Base-by-base conservation (phyloP, 1,140 invertebrate species). In the Harpegnathos saltator region DNA sequence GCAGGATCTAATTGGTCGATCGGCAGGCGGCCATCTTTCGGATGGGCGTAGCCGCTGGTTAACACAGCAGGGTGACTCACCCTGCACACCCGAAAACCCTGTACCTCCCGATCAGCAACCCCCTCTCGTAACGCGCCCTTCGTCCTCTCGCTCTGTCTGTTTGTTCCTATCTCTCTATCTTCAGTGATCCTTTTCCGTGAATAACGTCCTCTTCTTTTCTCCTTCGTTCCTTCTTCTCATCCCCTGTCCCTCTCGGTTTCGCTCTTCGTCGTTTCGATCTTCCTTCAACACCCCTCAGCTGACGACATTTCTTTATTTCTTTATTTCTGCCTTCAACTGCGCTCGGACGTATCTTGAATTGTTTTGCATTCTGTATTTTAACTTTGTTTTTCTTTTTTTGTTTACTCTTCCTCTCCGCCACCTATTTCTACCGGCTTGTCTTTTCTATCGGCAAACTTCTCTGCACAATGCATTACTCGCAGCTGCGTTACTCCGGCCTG, bases 31-130 rank as follows among this genome's bases (percentile, higher is more conserved):
- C 93, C 93, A 94, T 94, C 91, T 94, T 93, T 90, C 83, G 62
- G 82, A 91, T 92, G 92, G 92, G 93, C 92, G 92, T 93, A 91
- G 87, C 92, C 71, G 82, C 82, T 88, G 87, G 89, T 93, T 93
- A 91, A 92, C 89, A 77, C 89, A 89, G 80, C 89, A 89, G 93
- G 92, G 93, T 94, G 92, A 94, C 83, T 93, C 92, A 94, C 93
- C 92, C 77, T 89, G 78, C 82, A 87, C 84, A 78, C 88, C 38
- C 85, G 86, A 90, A 92, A 92, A 89, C 87, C 89, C 89, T 84
- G 83, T 85, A 77, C 86, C 85, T 84, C 81, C 88, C 85, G 83
- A 80, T 81, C 86, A 81, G 68, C 69, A 80, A 69, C 65, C 71
- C 81, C 69, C 83, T 85, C 86, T 72, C 48, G 48, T 54, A 69